A percentile compares a stretch with the other conserved stretches of the same genome.
Evolutionary conservation across 1,140 invertebrate genomes (phyloP).

Genomic region (Neoseiulus cucumeris): DNA sequence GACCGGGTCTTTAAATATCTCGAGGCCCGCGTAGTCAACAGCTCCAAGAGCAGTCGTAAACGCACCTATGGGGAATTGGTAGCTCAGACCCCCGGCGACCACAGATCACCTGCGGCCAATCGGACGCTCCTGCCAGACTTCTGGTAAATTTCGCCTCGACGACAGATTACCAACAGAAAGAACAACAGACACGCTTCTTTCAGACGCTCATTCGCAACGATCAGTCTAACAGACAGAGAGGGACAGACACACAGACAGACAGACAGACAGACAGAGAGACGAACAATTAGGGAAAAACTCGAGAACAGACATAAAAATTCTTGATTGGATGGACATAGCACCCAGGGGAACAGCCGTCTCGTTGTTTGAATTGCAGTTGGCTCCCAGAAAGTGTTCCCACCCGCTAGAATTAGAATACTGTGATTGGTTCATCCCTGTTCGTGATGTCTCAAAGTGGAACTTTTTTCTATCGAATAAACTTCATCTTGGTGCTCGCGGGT

Average conservation of each 20-base stretch:
- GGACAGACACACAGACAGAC: background rate
- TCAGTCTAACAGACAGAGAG: background rate
- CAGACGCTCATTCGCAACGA: background rate
- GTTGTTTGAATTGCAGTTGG: too few species aligned
- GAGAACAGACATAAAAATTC: background rate
- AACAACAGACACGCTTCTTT: background rate
- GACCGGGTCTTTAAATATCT: conserved; percentile 10
- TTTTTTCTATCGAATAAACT: too few species aligned
- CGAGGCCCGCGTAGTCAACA: conserved; percentile 6
- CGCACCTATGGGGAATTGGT: conserved; percentile 11
- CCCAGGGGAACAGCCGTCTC: too few species aligned
- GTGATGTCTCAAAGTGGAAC: too few species aligned
- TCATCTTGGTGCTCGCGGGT: too few species aligned
- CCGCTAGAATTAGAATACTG: too few species aligned
- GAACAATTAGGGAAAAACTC: background rate
- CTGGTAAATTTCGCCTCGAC: conserved; percentile 1
- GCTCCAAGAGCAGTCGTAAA: conserved; percentile 11
- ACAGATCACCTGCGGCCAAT: background rate
- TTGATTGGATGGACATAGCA: background rate
- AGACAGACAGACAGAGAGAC: background rate
- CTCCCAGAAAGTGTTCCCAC: too few species aligned
- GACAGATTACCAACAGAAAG: background rate
- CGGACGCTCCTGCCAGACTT: conserved; percentile 11
- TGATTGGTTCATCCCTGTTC: too few species aligned
- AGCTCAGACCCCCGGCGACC: conserved; percentile 11